A percentile compares a stretch with the other conserved stretches of the same genome.
Conservation (phyloP, 1,140 invertebrate species). For the Ditylenchus dipsaci region DNA sequence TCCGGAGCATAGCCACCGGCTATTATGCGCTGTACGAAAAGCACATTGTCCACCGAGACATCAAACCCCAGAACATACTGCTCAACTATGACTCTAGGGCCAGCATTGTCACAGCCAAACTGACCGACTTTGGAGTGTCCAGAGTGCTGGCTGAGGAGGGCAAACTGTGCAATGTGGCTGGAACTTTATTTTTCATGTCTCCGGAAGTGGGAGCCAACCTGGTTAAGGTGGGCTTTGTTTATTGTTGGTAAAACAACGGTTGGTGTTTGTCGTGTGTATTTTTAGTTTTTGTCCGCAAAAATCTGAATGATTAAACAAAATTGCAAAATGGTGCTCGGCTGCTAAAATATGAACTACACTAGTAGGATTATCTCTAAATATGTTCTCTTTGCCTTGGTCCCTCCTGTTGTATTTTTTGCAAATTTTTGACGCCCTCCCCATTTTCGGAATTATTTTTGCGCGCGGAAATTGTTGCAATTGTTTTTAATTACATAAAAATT, state of each 20-base stretch:
- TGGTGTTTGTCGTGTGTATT: too few relatives aligned
- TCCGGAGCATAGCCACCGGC: constrained; percentile 50
- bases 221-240: constrained; percentile 34
- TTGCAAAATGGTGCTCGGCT: too few relatives aligned
- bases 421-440: too few relatives aligned
- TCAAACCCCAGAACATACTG: constrained; percentile 56
- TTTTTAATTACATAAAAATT: too few relatives aligned
- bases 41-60: constrained; percentile 54
- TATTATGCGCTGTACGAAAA: constrained; percentile 50
- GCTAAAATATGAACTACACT: too few relatives aligned
- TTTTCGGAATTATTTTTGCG: too few relatives aligned
- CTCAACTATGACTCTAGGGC: constrained; percentile 25
- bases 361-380: too few relatives aligned
- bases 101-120: constrained; percentile 43
- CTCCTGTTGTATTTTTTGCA: too few relatives aligned
- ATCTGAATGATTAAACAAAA: too few relatives aligned
- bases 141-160: constrained; percentile 41
- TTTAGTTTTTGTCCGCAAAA: too few relatives aligned
- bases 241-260: too few relatives aligned
- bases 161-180: constrained; percentile 53
- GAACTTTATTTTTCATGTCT: constrained; percentile 53
- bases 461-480: too few relatives aligned
- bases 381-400: neutral
- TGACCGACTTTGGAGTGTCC: constrained; percentile 54
- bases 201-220: constrained; percentile 55